Base-by-base conservation (phyloP, 37 sponge, comb jelly and placozoan genomes). In the Dysidea cf. avara region DNA sequence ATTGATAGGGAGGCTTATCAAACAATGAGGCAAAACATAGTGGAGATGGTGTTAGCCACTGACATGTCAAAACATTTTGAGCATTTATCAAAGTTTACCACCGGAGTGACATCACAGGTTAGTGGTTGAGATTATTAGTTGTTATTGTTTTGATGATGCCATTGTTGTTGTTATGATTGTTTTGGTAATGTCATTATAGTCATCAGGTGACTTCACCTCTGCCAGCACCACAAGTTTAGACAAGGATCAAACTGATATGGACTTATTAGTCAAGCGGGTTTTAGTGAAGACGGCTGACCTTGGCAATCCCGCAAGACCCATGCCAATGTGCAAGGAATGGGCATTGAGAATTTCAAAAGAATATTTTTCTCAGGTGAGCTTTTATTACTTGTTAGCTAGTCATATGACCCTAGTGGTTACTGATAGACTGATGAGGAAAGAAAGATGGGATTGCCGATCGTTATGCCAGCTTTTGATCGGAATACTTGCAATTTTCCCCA, bases 41-140 rank as follows among this genome's bases (percentile, higher is more conserved):
- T 95, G 46, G 89, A 87, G 46, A 56, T 95, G 85, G 92, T 95
- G 13, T 61, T 95, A 53, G 91, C 96, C 6, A 95, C 96, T 25
- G 96, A 95, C 74, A 95, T 95, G 92, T 78, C 96, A 18, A 86
- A 87, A 46, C 96, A 95, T 56, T 90, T 95, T 69, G 91, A 90
- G 52, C 86, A 95, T 63, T 77, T 91, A 24, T 63, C 81, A 28
- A 95, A 91, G 76, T 95, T 95, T 71, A 82, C 74, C 22, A 64
- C 2, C 12, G 25, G 24, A 17, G 35, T 64, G 3, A 28, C 18
- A 30, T 13, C 18, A 73, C 28, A 49, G 68, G 39, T 30, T 56
- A 29, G 18, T 0, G 24, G 31, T 61, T 56, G 43, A 32, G 11
- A 25, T 2, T 4, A 4, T 6, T 6, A 20, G n/a, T n/a, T n/a